These are phyloP conservation scores for Clytia hemisphaerica DNA, from an alignment of 30 jellyfish, hydroid and myxozoan species.

Conservation along the genomic window DNA sequence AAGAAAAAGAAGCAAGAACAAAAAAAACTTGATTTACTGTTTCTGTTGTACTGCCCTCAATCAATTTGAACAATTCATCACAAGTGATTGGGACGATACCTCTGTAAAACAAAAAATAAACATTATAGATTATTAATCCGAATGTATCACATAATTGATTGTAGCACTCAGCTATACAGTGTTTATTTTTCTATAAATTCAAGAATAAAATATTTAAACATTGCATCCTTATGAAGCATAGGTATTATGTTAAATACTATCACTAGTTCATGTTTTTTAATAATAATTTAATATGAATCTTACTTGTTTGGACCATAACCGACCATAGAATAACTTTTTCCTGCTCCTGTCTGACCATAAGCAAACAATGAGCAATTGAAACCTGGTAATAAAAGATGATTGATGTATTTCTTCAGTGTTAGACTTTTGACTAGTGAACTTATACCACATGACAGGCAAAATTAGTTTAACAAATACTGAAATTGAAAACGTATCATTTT, in stretches of 20 bases:
- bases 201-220: not conserved
- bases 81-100: conserved; percentile 98
- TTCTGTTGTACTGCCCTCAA: conserved; percentile 68
- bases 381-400: conserved; percentile 35
- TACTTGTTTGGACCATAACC: conserved; percentile 98
- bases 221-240: not conserved
- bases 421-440: too few species aligned
- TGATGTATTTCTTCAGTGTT: too few species aligned
- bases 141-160: not conserved
- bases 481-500: not conserved
- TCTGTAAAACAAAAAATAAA: conserved; percentile 34
- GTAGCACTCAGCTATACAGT: not conserved
- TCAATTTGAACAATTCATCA: conserved; percentile 86
- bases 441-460: too few species aligned
- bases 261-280: not conserved
- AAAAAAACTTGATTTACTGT: conserved; percentile 41
- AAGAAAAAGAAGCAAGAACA: too few species aligned
- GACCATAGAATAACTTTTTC: conserved; percentile 92
- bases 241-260: not conserved
- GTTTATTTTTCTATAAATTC: not conserved
- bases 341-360: conserved; percentile 96
- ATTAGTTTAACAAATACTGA: not conserved
- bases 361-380: conserved; percentile 93
- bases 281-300: too few species aligned
- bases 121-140: not conserved